Evolutionary conservation across 2,888 invertebrate genomes (phyloP).

Genomic region (Eilema griseolum): DNA sequence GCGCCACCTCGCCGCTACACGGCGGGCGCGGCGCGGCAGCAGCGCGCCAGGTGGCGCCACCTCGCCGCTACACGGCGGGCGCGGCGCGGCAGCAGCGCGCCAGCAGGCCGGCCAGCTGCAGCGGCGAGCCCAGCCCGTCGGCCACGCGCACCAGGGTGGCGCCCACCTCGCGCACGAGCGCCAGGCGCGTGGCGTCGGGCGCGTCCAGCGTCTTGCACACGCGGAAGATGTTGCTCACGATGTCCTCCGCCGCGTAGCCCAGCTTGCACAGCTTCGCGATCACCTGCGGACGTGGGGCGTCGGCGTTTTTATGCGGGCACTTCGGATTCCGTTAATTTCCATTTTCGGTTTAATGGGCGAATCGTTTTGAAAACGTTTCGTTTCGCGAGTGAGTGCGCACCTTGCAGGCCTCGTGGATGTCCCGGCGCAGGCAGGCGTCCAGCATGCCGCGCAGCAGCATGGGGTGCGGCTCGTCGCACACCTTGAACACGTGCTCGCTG

Average conservation of each 20-base stretch:
- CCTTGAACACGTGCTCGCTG: slow-evolving; percentile 98
- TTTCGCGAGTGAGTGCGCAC: slow-evolving; percentile 43
- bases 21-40: too few species aligned
- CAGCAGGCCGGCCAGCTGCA: slow-evolving; percentile 96
- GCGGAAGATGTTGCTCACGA: slow-evolving; percentile 97
- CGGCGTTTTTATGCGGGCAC: too few species aligned
- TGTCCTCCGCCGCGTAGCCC: slow-evolving; percentile 99
- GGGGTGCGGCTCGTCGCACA: slow-evolving; percentile 99
- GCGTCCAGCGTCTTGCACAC: slow-evolving; percentile 95
- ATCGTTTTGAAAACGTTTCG: too few species aligned
- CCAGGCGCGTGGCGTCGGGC: slow-evolving; percentile 93
- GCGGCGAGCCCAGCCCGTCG: slow-evolving; percentile 94
- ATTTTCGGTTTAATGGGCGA: too few species aligned
- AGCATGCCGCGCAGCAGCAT: slow-evolving; percentile 97
- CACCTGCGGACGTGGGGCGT: slow-evolving; percentile 78
- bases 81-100: slow-evolving; percentile 91
- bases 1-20: too few species aligned
- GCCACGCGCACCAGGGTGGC: slow-evolving; percentile 95
- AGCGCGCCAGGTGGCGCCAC: too few species aligned
- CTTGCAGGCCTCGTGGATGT: slow-evolving; percentile 95
- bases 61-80: not conserved
- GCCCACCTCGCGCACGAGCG: slow-evolving; percentile 96
- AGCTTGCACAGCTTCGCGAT: slow-evolving; percentile 96
- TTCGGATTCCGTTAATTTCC: too few species aligned
- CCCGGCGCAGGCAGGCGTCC: slow-evolving; percentile 92